These are phyloP conservation scores for Andrena bicolor DNA, from an alignment of 2,888 invertebrate genomes.

Conservation along the genomic window DNA sequence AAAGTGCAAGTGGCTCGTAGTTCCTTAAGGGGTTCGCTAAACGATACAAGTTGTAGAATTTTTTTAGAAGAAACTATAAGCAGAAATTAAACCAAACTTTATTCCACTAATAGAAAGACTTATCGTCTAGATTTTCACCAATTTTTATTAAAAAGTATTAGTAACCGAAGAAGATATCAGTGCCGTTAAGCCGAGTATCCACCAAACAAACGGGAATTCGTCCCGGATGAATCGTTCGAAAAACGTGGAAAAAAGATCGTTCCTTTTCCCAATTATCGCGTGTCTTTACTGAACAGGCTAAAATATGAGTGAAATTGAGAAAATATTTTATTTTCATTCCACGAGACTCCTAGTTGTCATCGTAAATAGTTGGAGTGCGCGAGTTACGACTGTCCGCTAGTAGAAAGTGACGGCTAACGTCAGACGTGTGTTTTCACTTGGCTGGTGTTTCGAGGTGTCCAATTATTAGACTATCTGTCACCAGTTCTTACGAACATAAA, in stretches of 20 bases:
- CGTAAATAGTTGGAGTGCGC: not conserved
- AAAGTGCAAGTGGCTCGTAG: not conserved
- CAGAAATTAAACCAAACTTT: no score
- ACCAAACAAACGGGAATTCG: no score
- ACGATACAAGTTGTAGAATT: no score
- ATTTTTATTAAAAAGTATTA: no score
- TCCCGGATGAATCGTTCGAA: no score
- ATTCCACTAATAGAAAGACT: no score
- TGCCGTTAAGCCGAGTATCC: no score
- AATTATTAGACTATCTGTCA: no score
- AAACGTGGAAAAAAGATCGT: not conserved
- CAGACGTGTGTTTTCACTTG: constrained; percentile 25
- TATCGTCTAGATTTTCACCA: no score
- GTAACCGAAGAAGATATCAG: no score
- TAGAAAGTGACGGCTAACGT: constrained; percentile 36
- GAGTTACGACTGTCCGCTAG: constrained; percentile 5
- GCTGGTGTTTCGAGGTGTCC: not conserved
- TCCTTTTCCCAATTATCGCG: constrained; percentile 28
- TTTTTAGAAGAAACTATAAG: no score
- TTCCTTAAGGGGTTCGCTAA: not conserved
- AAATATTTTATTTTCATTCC: constrained; percentile 43
- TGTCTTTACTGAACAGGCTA: not conserved
- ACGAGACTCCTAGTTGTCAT: not conserved
- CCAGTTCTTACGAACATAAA: not conserved
- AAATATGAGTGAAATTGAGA: constrained; percentile 20